Base-by-base conservation (phyloP, 2,888 invertebrate genomes). In the Chaetogeoica ovagalla region DNA sequence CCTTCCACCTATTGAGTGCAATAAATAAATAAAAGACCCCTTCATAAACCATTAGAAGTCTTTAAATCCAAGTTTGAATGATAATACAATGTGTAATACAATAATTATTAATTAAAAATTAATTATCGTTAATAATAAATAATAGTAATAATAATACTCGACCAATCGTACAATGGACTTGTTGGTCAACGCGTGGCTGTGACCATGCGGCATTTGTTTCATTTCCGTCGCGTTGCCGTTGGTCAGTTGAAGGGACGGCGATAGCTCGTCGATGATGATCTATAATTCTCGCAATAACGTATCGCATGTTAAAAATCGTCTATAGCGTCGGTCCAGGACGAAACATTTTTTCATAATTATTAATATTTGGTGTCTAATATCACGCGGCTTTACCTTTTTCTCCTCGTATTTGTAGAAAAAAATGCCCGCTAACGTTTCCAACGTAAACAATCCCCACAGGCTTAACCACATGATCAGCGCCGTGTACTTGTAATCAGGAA, bases 401-500 rank as follows among this genome's bases (percentile, higher is more conserved):
- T 77, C 62, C 48, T 77, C 52, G 48, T 15, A 15, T 37, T 77
- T 77, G 62, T 77, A 37, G 23, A 77, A 70, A 19, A 77, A 8
- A 4, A 77, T 70, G 21, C 69, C 21, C 13, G 77, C 69, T 37
- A 77, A 63, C 37, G 69, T 63, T 39, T 77, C 77, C 13, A 70
- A 4, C 13, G 37, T 63, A 15, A 60, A 77, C 55, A 77, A 39
- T 37, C 77, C 77, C 70, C 77, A 77, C 68, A 77, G 7, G 63
- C 77, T 77, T 5, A 77, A 13, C 77, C 77, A 77, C 77, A 77
- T 77, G 21, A 77, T 70, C 37, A 77, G 52, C 3, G 69, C 77
- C 17, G 77, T 77, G n/a, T 52, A 19, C 15, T 21, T 69, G 13
- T 37, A 77, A 21, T 77, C 69, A 11, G 70, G 52, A 52, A 63